phyloP scores from a whole-genome alignment of 1,140 invertebrate genomes.

The Octopus bimaculoides region DNA sequence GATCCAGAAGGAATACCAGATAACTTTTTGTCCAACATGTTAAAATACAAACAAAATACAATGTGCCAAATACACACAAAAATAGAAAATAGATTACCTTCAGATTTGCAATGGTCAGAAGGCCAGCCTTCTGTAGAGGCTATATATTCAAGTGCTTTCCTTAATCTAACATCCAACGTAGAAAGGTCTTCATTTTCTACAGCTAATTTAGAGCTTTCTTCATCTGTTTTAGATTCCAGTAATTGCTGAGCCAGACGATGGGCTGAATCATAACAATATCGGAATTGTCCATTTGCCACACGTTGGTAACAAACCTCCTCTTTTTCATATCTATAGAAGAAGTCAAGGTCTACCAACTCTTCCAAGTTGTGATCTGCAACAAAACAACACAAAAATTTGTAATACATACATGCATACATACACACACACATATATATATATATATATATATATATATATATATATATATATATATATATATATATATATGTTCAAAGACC shows the following conservation, averaged over 20 bases:
- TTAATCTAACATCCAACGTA: slow-evolving; percentile 37
- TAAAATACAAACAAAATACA: too few relatives aligned
- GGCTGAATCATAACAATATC: background rate
- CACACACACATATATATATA: background rate
- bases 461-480: background rate
- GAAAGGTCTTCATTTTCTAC: slow-evolving; percentile 39
- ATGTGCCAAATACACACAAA: too few relatives aligned
- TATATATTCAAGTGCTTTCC: slow-evolving; percentile 27
- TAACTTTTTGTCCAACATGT: too few relatives aligned
- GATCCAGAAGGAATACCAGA: too few relatives aligned
- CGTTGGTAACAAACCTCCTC: background rate
- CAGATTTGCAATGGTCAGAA: background rate
- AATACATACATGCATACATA: background rate
- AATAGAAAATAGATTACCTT: too few relatives aligned
- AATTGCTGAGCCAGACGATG: background rate
- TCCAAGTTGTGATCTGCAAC: background rate
- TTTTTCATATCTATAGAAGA: background rate
- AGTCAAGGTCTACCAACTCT: background rate
- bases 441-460: background rate
- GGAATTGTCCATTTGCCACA: background rate
- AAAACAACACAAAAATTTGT: background rate
- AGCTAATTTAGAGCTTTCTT: slow-evolving; percentile 19
- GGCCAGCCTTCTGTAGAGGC: slow-evolving; percentile 37
- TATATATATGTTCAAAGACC: background rate
- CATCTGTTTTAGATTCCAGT: background rate